phyloP scores from a whole-genome alignment of 2,888 invertebrate species.

The Lasioglossum oenotherae region DNA sequence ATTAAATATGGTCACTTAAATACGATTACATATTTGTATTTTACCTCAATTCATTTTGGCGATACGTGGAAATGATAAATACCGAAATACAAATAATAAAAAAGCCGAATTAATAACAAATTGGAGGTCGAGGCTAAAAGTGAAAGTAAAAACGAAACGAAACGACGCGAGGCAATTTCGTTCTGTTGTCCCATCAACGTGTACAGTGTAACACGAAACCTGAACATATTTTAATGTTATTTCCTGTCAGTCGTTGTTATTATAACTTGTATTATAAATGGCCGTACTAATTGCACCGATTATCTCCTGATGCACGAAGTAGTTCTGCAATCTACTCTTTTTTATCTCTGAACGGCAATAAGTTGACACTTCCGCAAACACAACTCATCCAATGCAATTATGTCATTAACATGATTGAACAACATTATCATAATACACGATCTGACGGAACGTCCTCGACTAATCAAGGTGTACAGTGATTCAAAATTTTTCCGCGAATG shows the following conservation, averaged over 20 bases:
- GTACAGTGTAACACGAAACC: neutral
- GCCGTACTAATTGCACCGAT: neutral
- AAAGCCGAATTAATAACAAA: neutral
- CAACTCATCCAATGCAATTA: neutral
- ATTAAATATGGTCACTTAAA: neutral
- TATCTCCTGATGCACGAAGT: neutral
- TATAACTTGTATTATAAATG: neutral
- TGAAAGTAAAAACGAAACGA: conserved; percentile 6
- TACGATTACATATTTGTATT: neutral
- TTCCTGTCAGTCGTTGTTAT: neutral
- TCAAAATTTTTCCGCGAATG: neutral
- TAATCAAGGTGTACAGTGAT: neutral
- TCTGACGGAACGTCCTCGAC: neutral
- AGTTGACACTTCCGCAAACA: neutral
- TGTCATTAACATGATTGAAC: neutral
- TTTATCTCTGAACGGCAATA: neutral
- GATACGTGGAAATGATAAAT: neutral
- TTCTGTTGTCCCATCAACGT: neutral
- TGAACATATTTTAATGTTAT: neutral
- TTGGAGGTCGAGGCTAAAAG: conserved; percentile 4
- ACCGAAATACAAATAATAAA: neutral
- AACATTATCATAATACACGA: neutral
- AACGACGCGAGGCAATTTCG: neutral
- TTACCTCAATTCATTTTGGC: neutral
- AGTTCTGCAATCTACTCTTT: neutral